Evolutionary conservation across 2,888 invertebrate species (phyloP).

Genomic region (Ophonus ardosiacus): DNA sequence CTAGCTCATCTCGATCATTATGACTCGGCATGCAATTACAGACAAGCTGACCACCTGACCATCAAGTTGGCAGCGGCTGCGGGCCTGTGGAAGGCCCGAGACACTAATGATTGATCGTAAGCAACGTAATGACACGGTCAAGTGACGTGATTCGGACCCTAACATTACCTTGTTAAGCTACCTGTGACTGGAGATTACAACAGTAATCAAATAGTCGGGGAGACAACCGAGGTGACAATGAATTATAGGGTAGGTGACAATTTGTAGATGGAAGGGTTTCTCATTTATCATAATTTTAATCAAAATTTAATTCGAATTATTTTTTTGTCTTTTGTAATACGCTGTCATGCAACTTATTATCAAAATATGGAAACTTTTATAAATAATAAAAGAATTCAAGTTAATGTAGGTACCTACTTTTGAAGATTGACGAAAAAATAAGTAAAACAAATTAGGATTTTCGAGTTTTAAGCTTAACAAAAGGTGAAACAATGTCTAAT

Average conservation of each 20-base stretch:
- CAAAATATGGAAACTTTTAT: too few species aligned
- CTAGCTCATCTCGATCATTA: slow-evolving; percentile 72
- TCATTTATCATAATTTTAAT: too few species aligned
- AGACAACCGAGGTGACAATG: not conserved
- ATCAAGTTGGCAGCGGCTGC: not conserved
- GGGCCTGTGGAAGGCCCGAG: not conserved
- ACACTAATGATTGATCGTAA: slow-evolving; percentile 70
- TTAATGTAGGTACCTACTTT: too few species aligned
- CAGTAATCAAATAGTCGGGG: not conserved
- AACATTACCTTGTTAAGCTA: slow-evolving; percentile 70
- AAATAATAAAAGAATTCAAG: too few species aligned
- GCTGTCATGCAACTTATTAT: too few species aligned
- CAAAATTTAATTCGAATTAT: too few species aligned
- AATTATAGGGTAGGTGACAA: not conserved
- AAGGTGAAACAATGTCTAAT: too few species aligned
- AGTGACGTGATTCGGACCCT: slow-evolving; percentile 68
- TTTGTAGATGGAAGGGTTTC: not conserved
- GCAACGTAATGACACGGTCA: slow-evolving; percentile 71
- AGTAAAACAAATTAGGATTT: too few species aligned
- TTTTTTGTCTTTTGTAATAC: too few species aligned
- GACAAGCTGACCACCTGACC: slow-evolving; percentile 63
- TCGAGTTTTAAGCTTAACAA: too few species aligned
- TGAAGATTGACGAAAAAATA: too few species aligned
- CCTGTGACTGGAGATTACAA: slow-evolving; percentile 19
- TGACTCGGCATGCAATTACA: slow-evolving; percentile 71